phyloP scores from a whole-genome alignment of 1,140 invertebrate genomes.

The Frieseomelitta varia region DNA sequence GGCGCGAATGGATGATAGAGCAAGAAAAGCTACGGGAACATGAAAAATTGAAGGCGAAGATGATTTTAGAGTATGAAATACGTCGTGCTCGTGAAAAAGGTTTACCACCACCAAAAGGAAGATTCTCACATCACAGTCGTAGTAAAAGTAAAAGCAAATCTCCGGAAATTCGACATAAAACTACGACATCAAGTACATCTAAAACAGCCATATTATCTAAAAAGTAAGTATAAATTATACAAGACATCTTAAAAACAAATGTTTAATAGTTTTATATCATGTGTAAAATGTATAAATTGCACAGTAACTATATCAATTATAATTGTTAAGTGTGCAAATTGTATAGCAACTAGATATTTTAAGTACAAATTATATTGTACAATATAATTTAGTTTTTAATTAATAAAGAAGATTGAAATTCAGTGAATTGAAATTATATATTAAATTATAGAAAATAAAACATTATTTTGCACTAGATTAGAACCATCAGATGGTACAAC shows the following conservation, averaged over 20 bases:
- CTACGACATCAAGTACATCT: not conserved
- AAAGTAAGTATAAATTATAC: constrained; percentile 53
- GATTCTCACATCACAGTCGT: constrained; percentile 1
- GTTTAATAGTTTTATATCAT: not conserved
- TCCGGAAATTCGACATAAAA: constrained; percentile 11
- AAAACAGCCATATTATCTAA: constrained; percentile 57
- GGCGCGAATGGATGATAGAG: constrained; percentile 54
- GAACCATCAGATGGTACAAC: constrained; percentile 48
- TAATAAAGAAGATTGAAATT: not conserved
- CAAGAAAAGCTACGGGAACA: constrained; percentile 50
- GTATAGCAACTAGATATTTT: not conserved
- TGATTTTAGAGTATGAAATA: constrained; percentile 55
- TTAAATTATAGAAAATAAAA: no score
- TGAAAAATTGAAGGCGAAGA: constrained; percentile 57
- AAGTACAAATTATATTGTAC: not conserved
- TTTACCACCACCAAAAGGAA: constrained; percentile 17
- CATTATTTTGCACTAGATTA: constrained; percentile 45
- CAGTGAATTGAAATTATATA: not conserved
- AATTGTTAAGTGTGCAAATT: not conserved
- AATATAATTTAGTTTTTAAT: not conserved
- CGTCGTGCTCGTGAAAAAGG: constrained; percentile 38
- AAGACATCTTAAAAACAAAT: not conserved
- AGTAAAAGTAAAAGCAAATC: constrained; percentile 56
- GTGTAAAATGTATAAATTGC: not conserved
- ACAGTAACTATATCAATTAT: not conserved